These are phyloP conservation scores for Pseudocheirus occidentalis DNA, from an alignment of 2,797 vertebrate genomes.

Conservation along the genomic window DNA sequence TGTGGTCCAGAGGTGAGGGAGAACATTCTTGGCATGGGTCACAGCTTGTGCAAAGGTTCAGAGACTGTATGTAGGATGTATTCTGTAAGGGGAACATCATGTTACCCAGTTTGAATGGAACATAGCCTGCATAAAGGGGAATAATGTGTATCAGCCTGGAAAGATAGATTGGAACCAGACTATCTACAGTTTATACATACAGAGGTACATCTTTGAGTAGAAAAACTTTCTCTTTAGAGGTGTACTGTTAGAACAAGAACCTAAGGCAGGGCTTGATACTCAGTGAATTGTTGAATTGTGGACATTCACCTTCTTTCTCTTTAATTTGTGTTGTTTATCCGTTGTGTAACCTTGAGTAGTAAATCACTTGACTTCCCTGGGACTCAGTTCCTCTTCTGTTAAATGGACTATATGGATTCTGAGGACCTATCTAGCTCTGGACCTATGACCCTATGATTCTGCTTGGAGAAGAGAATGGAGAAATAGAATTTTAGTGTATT, in stretches of 20 bases:
- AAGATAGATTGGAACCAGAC: not conserved
- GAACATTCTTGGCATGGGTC: not conserved
- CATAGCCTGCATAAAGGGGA: not conserved
- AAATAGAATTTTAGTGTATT: not conserved
- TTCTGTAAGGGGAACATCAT: not conserved
- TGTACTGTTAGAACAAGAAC: not conserved
- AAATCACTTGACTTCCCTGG: not conserved
- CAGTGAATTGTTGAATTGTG: not conserved
- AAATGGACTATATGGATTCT: not conserved
- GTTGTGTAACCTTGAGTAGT: not conserved
- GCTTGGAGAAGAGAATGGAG: not conserved
- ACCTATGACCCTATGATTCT: not conserved
- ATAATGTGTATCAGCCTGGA: not conserved
- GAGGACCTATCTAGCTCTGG: not conserved
- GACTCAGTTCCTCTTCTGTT: not conserved
- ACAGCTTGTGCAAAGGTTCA: not conserved
- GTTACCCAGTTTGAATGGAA: not conserved
- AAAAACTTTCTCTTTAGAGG: not conserved
- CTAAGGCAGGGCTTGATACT: accelerated
- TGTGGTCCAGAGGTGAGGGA: not conserved
- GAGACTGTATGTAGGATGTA: not conserved
- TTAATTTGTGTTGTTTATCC: not conserved
- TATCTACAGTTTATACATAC: not conserved
- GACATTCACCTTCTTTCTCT: not conserved
- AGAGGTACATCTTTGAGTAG: not conserved